Percentiles rank a stretch among this genome's conserved stretches.
Conservation (phyloP, 2,888 invertebrate genomes). For the Liopterus haemorrhoidalis region DNA sequence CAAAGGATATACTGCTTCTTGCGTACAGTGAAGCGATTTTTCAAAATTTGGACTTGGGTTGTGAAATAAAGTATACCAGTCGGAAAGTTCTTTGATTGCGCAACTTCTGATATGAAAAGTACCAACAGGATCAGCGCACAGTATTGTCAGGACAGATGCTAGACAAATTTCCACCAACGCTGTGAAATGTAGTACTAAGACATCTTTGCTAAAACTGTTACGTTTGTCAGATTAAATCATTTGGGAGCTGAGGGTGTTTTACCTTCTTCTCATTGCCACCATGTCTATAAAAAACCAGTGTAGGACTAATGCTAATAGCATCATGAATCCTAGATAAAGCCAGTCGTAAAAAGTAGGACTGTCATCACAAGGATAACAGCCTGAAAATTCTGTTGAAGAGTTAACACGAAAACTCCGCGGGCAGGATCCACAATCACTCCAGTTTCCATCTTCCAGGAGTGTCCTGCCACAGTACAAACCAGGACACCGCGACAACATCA, state of each 20-base stretch:
- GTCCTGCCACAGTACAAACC: conserved; percentile 80
- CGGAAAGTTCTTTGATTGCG: conserved; percentile 70
- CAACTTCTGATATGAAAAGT: conserved; percentile 72
- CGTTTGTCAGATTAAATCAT: conserved; percentile 15
- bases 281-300: conserved; percentile 92
- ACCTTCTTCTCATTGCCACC: conserved; percentile 69
- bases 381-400: conserved; percentile 68
- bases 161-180: conserved; percentile 75
- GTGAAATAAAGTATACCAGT: conserved; percentile 94
- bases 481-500: conserved; percentile 54
- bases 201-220: conserved; percentile 64
- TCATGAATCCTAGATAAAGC: conserved; percentile 93
- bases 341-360: conserved; percentile 81
- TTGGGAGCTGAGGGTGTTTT: conserved; percentile 23
- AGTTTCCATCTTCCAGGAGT: conserved; percentile 58
- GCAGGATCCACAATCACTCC: conserved; percentile 81
- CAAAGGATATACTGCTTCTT: conserved; percentile 97
- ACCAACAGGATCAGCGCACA: conserved; percentile 79
- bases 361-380: conserved; percentile 70
- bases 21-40: conserved; percentile 84
- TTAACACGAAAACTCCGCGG: conserved; percentile 75
- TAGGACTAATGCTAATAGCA: conserved; percentile 74
- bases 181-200: conserved; percentile 71
- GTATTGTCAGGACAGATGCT: conserved; percentile 69
- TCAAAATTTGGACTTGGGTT: conserved; percentile 93